Percentiles rank a stretch among this genome's conserved stretches.
These are phyloP conservation scores for Malacosoma neustria DNA, from an alignment of 2,888 invertebrate species.

Conservation along the genomic window DNA sequence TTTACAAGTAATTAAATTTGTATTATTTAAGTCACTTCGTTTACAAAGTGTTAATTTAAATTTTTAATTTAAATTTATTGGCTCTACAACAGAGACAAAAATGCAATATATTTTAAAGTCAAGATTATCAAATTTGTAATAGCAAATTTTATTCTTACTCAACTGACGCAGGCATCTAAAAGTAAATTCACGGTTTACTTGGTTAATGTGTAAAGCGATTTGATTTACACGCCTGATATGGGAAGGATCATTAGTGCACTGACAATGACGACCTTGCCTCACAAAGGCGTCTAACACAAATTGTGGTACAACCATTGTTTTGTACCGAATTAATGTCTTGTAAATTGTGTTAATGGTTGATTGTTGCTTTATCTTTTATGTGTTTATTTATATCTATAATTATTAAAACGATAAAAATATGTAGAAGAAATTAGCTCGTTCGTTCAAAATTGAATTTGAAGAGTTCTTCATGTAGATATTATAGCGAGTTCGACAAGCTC, in stretches of 20 bases:
- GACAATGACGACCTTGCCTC: constrained; percentile 28
- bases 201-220: constrained; percentile 24
- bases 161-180: constrained; percentile 8
- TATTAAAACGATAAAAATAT: too few species aligned
- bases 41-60: too few species aligned
- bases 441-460: too few species aligned
- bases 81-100: too few species aligned
- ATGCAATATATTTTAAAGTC: too few species aligned
- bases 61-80: too few species aligned
- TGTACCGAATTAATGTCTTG: constrained; percentile 2
- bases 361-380: neutral
- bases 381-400: too few species aligned
- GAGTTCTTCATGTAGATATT: too few species aligned
- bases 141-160: neutral
- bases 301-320: constrained; percentile 17
- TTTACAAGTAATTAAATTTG: too few species aligned
- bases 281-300: constrained; percentile 23
- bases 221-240: constrained; percentile 36
- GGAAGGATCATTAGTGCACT: constrained; percentile 39
- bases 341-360: constrained; percentile 6
- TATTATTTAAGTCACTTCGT: too few species aligned
- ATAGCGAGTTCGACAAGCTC: too few species aligned
- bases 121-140: neutral
- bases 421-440: too few species aligned
- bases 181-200: constrained; percentile 8